Conservation (phyloP, 2,888 invertebrate genomes). For the Dryobotodes eremita region DNA sequence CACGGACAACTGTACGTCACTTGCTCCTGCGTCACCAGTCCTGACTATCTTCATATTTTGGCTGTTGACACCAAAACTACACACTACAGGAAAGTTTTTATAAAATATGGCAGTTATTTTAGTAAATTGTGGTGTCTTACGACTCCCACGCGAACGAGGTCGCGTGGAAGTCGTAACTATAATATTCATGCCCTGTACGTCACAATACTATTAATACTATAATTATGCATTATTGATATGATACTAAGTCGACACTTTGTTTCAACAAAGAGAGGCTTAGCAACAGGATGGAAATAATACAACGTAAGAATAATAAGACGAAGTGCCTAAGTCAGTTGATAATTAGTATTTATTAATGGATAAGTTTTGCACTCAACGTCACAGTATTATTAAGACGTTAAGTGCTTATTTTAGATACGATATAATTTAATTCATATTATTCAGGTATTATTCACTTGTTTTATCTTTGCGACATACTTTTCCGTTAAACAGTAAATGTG, state of each 20-base stretch:
- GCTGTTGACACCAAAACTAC: no score
- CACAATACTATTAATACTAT: constrained; percentile 3
- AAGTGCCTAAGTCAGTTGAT: background rate
- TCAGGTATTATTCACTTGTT: background rate
- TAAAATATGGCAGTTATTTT: no score
- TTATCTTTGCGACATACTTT: background rate
- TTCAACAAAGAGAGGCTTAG: background rate
- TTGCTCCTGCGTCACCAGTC: no score
- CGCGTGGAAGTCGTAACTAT: background rate
- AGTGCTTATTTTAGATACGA: background rate
- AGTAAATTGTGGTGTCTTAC: no score
- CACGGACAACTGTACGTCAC: no score
- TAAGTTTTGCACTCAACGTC: background rate
- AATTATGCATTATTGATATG: background rate
- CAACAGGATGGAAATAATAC: background rate
- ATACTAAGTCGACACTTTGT: background rate
- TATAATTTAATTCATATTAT: background rate
- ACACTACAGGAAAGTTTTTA: no score
- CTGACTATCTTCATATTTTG: no score
- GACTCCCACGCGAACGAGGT: no score
- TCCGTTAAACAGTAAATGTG: background rate
- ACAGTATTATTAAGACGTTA: background rate
- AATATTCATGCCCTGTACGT: background rate
- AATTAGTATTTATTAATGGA: background rate
- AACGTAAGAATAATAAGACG: background rate